Evolutionary conservation across 2,888 invertebrate species (phyloP).

Genomic region (Ganaspis brasiliensis): DNA sequence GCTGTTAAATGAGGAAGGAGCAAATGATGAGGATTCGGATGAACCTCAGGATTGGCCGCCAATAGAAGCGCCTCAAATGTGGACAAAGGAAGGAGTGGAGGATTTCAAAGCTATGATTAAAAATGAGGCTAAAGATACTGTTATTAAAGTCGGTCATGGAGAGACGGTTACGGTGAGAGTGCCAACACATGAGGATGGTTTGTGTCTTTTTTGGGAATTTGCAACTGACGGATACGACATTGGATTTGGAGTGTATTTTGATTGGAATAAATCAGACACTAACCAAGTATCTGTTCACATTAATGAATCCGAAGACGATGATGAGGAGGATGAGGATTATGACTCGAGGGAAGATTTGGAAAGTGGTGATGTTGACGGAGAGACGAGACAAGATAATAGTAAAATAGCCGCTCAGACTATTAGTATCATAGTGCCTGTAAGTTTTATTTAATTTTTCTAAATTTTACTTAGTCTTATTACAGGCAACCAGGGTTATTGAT

Average conservation of each 20-base stretch:
- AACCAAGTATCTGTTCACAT: conserved; percentile 96
- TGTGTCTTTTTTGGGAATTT: conserved; percentile 99
- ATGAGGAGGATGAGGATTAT: conserved; percentile 86
- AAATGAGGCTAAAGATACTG: conserved; percentile 91
- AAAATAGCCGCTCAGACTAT: conserved; percentile 69
- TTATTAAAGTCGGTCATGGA: conserved; percentile 96
- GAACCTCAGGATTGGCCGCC: conserved; percentile 79
- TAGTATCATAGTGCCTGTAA: conserved; percentile 77
- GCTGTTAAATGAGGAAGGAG: conserved; percentile 58
- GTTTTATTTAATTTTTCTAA: conserved; percentile 48
- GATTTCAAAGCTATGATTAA: conserved; percentile 95
- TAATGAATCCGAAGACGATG: conserved; percentile 97
- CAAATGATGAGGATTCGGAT: conserved; percentile 75
- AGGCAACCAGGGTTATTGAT: too few species aligned
- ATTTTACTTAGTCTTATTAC: too few species aligned
- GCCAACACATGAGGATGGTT: conserved; percentile 96
- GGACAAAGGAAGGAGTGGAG: conserved; percentile 95
- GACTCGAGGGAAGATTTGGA: conserved; percentile 84
- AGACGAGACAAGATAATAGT: conserved; percentile 62
- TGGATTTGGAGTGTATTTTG: conserved; percentile 98
- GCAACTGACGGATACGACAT: conserved; percentile 99
- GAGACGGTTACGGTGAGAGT: conserved; percentile 98
- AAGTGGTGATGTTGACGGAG: conserved; percentile 71
- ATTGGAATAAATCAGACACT: conserved; percentile 95
- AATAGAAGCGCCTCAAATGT: conserved; percentile 93